Percentiles rank a stretch among this genome's conserved stretches.
These are phyloP conservation scores for Poeciliopsis occidentalis DNA, from an alignment of 2,113 vertebrate genomes.

Conservation along the genomic window DNA sequence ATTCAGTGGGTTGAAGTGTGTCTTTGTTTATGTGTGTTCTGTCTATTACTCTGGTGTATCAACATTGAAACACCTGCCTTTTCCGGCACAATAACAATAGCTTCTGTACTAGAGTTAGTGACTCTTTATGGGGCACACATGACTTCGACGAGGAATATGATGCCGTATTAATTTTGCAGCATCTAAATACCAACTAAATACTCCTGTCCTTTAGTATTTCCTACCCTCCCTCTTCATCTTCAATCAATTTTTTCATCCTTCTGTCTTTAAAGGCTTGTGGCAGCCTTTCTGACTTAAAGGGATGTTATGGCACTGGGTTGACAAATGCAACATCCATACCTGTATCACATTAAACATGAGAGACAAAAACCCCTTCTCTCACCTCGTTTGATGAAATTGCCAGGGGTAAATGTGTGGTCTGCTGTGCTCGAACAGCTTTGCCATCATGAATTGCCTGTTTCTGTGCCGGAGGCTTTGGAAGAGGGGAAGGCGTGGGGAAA, in stretches of 20 bases:
- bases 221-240: background rate
- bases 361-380: constrained; percentile 40
- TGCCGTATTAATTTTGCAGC: background rate
- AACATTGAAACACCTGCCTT: too few relatives aligned
- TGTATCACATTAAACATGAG: constrained; percentile 67
- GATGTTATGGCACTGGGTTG: constrained; percentile 48
- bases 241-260: background rate
- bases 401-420: constrained; percentile 58
- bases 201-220: constrained; percentile 32
- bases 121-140: too few relatives aligned
- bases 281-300: constrained; percentile 42
- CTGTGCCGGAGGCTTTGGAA: constrained; percentile 52
- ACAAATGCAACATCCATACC: constrained; percentile 58
- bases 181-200: constrained; percentile 52
- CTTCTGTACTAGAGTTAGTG: too few relatives aligned
- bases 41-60: too few relatives aligned
- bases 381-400: constrained; percentile 62
- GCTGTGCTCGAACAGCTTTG: constrained; percentile 61
- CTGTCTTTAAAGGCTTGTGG: constrained; percentile 23
- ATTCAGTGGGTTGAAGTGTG: too few relatives aligned
- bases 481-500: background rate
- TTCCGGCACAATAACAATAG: too few relatives aligned
- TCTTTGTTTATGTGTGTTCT: too few relatives aligned
- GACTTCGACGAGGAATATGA: background rate
- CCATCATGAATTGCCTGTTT: constrained; percentile 67